A percentile compares a stretch with the other conserved stretches of the same genome.
These are phyloP conservation scores for Myotis yumanensis DNA, from an alignment of 2,113 vertebrate species.

Conservation along the genomic window DNA sequence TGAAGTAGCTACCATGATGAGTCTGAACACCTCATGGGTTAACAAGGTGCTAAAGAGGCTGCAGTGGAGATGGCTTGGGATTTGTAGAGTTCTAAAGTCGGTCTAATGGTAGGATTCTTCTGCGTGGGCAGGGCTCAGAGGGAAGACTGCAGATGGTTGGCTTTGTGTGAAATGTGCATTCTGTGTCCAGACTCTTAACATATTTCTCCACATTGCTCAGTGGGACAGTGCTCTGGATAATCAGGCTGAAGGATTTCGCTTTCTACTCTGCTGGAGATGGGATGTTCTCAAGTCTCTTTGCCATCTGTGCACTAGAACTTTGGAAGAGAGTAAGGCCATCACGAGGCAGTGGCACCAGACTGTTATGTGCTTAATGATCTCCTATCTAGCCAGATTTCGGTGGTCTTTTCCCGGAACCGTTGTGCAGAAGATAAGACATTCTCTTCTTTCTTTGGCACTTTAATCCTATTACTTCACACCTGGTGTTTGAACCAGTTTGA, in stretches of 20 bases:
- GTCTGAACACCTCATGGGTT: neutral
- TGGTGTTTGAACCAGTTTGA: neutral
- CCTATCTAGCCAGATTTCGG: neutral
- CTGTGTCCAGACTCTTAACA: neutral
- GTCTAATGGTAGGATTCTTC: neutral
- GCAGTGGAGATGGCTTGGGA: neutral
- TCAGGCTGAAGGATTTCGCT: neutral
- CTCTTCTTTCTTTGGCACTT: neutral
- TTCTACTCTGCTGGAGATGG: neutral
- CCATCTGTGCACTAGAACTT: neutral
- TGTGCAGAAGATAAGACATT: neutral
- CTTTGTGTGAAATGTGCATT: neutral
- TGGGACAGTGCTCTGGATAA: neutral
- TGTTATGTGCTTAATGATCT: neutral
- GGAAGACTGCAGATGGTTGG: neutral
- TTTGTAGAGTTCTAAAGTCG: neutral
- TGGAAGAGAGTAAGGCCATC: neutral
- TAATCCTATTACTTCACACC: neutral
- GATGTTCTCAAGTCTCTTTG: neutral
- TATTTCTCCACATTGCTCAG: neutral
- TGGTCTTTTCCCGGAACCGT: neutral
- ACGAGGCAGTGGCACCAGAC: accelerated
- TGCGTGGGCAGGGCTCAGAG: neutral
- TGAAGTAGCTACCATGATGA: neutral
- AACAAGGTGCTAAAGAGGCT: neutral